Base-by-base conservation (phyloP, 1,140 invertebrate genomes). In the Teleogryllus occipitalis region DNA sequence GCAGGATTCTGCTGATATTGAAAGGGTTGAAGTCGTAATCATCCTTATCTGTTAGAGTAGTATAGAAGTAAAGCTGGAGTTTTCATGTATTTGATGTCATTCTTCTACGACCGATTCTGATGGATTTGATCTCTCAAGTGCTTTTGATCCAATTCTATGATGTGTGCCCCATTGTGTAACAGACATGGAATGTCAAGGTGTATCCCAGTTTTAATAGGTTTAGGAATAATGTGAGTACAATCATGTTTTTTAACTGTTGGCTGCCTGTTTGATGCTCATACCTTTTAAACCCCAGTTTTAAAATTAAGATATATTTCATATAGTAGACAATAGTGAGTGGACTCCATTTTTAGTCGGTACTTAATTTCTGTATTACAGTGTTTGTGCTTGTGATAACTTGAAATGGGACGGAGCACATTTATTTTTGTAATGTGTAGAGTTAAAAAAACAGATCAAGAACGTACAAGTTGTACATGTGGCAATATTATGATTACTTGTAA, bases 231-330 rank as follows among this genome's bases (percentile, higher is more conserved):
- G 54, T 65, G 54, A 65, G 54, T 65, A 65, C 54, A 65, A 65
- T 65, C 54, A 65, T 65, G 54, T 65, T 65, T 65, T 65, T 65
- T 65, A 65, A 65, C 54, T 65, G 54, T 65, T 65, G 54, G 54
- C 54, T 65, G 54, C 54, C 54, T 65, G 54, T 65, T 65, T 65
- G 54, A 65, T 65, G 54, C 54, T 65, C 54, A 65, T 65, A 65
- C 54, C 54, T 65, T 65, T 65, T 65, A 65, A 65, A 65, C 54
- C 54, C 54, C 54, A 65, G 54, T 65, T 65, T 65, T 65, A 65
- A 65, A 65, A 65, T 65, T 65, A 65, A 65, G 54, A 65, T 65
- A 65, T 65, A 65, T 65, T 65, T 65, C 54, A 65, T 65, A 65
- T 14, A 65, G 54, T 65, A 65, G 54, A 65, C 54, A 65, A 65